phyloP scores from a whole-genome alignment of 2,113 vertebrate species.

The Nannobrachium achirus region DNA sequence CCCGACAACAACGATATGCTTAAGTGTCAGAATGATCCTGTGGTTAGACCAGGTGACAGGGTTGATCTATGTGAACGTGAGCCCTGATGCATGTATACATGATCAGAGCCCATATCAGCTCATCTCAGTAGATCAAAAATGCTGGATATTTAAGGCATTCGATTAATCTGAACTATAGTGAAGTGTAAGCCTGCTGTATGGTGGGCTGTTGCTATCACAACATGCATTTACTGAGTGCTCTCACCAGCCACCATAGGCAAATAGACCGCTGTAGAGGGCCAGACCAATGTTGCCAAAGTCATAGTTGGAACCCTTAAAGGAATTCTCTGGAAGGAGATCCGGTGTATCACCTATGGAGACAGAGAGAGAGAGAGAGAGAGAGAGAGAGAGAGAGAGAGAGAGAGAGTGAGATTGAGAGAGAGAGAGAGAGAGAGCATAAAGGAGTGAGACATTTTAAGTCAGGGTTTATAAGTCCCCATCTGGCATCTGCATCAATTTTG shows the following conservation, averaged over 20 bases:
- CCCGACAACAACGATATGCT: too few species aligned
- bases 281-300: conserved; percentile 91
- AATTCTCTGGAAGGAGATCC: conserved; percentile 78
- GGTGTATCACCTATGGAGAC: conserved; percentile 78
- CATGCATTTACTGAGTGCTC: conserved; percentile 34
- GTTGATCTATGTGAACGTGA: too few species aligned
- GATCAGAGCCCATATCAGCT: too few species aligned
- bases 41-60: too few species aligned
- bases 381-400: neutral
- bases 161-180: too few species aligned
- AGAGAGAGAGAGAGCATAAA: too few species aligned
- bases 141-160: too few species aligned
- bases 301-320: conserved; percentile 85
- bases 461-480: neutral
- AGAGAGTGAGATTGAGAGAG: neutral
- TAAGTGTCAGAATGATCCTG: too few species aligned
- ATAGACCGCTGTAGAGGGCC: conserved; percentile 94
- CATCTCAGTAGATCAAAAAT: too few species aligned
- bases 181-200: too few species aligned
- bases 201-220: too few species aligned
- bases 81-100: too few species aligned
- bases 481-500: neutral
- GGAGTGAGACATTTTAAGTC: neutral
- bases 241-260: conserved; percentile 97
- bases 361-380: conserved; percentile 8